phyloP scores from a whole-genome alignment of 2,113 vertebrate species.

The Polypterus bichir region DNA sequence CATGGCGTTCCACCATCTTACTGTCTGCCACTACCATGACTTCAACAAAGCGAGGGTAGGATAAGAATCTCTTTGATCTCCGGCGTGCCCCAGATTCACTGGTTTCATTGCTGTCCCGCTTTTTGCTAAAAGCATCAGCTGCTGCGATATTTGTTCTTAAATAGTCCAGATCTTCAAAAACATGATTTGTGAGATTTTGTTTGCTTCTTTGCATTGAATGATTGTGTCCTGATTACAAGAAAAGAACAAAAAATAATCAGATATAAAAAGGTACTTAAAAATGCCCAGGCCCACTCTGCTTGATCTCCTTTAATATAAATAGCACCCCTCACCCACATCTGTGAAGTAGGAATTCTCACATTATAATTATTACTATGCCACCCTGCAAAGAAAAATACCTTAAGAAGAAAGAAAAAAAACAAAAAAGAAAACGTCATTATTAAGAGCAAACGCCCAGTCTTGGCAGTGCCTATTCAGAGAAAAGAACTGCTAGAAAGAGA shows the following conservation, averaged over 20 bases:
- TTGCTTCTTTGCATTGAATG: constrained; percentile 24
- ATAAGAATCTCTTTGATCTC: constrained; percentile 86
- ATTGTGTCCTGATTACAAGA: constrained; percentile 55
- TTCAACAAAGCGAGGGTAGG: constrained; percentile 93
- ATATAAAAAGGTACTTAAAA: background rate
- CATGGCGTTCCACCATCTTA: constrained; percentile 89
- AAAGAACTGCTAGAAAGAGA: too few species aligned
- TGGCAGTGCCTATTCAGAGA: too few species aligned
- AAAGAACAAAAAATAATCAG: constrained; percentile 10
- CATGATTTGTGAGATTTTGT: constrained; percentile 24
- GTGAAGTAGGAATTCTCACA: too few species aligned
- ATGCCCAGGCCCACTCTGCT: too few species aligned
- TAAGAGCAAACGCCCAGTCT: too few species aligned
- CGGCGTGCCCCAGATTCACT: constrained; percentile 59
- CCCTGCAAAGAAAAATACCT: too few species aligned
- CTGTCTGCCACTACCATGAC: constrained; percentile 95
- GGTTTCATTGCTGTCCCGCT: constrained; percentile 44
- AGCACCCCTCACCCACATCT: too few species aligned
- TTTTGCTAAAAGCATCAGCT: constrained; percentile 32
- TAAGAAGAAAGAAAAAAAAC: too few species aligned
- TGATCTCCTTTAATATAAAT: too few species aligned
- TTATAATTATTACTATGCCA: too few species aligned
- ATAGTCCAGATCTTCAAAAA: constrained; percentile 52
- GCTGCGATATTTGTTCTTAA: constrained; percentile 47
- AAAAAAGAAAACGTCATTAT: too few species aligned